Percentiles rank a stretch among this genome's conserved stretches.
phyloP scores from a whole-genome alignment of 2,113 vertebrate species.

The Austrofundulus limnaeus region DNA sequence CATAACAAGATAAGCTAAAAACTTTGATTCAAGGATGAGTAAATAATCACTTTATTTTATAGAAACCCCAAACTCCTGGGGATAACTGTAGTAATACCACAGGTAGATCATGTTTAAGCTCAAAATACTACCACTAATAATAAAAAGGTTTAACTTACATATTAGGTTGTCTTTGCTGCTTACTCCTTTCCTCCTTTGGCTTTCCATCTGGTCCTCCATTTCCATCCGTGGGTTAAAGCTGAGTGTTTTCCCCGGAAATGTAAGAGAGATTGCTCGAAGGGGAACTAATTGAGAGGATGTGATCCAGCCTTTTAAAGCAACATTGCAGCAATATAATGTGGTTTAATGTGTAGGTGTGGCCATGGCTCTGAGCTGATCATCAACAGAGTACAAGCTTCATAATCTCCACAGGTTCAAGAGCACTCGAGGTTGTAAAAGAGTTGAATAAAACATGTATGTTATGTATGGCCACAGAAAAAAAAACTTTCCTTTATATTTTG shows the following conservation, averaged over 20 bases:
- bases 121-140: too few relatives aligned
- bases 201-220: conserved; percentile 74
- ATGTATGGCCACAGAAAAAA: too few relatives aligned
- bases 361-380: conserved; percentile 32
- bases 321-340: not conserved
- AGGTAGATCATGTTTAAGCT: not conserved
- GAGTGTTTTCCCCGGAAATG: conserved; percentile 19
- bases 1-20: not conserved
- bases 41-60: too few relatives aligned
- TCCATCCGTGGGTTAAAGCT: conserved; percentile 46
- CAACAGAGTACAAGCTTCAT: not conserved
- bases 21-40: too few relatives aligned
- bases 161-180: conserved; percentile 78
- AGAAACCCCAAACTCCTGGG: too few relatives aligned
- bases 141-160: conserved; percentile 75
- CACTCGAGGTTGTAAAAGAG: conserved; percentile 1
- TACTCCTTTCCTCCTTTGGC: conserved; percentile 57
- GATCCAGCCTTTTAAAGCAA: conserved; percentile 58
- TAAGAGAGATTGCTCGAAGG: conserved; percentile 16
- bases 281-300: conserved; percentile 21
- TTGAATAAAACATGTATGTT: too few relatives aligned
- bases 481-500: too few relatives aligned
- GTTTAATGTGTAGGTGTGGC: conserved; percentile 38
- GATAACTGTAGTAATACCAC: not conserved
- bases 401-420: not conserved